These are phyloP conservation scores for Takifugu flavidus DNA, from an alignment of 2,113 vertebrate species.

Conservation along the genomic window DNA sequence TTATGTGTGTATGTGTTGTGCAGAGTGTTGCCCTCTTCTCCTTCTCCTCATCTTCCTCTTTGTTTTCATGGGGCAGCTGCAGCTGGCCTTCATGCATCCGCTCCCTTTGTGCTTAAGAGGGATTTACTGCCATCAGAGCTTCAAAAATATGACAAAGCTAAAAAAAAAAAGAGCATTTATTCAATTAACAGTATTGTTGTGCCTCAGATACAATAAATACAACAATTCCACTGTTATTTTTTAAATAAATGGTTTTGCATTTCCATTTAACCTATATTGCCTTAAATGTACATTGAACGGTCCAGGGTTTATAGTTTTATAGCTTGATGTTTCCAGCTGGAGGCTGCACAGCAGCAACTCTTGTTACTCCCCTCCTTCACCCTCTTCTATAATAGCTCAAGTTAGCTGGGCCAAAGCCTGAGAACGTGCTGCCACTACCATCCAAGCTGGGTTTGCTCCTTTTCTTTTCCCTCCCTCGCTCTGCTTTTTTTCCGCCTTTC, in stretches of 20 bases:
- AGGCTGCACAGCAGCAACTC: background rate
- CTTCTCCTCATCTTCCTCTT: slow-evolving; percentile 39
- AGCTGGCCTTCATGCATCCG: slow-evolving; percentile 61
- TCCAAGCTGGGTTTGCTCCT: slow-evolving; percentile 20
- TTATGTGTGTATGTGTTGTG: slow-evolving; percentile 5
- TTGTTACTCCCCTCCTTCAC: slow-evolving; percentile 33
- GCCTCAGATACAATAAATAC: no score
- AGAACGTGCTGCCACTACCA: slow-evolving; percentile 37
- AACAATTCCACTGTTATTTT: background rate
- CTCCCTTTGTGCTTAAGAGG: slow-evolving; percentile 63
- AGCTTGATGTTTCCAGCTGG: slow-evolving; percentile 1
- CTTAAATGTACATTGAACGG: background rate
- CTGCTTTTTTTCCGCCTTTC: slow-evolving; percentile 1
- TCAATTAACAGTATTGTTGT: background rate
- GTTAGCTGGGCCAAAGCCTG: slow-evolving; percentile 41
- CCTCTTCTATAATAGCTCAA: slow-evolving; percentile 49
- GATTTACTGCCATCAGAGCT: slow-evolving; percentile 31
- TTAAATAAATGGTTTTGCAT: slow-evolving; percentile 2
- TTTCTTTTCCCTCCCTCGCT: background rate
- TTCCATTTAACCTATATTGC: background rate
- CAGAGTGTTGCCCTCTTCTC: slow-evolving; percentile 10
- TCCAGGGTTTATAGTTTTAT: slow-evolving; percentile 2
- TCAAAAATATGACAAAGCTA: background rate
- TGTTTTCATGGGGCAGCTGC: slow-evolving; percentile 67
- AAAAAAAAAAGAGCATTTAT: background rate